Evolutionary conservation across 1,140 invertebrate species (phyloP), one percentile per base, ranked within the genome.

Genomic region (Platyura marginata): DNA sequence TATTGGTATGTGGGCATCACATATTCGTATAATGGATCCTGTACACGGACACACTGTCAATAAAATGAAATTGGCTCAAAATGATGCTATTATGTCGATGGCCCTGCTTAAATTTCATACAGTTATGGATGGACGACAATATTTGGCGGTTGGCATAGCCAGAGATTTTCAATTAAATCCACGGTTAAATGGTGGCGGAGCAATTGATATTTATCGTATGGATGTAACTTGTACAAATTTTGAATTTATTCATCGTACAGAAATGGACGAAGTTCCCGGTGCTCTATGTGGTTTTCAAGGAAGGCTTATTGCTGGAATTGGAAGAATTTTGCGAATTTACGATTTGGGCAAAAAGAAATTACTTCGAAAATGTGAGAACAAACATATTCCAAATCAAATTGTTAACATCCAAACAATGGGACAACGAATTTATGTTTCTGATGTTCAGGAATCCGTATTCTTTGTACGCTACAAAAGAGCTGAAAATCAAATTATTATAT

Each of bases 341-440:
- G 95, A 98, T 51, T 76, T 97, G 54, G 96, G 95, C 33, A 94
- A 93, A 54, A 93, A 95, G 59, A 98, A 98, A 62, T 60, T 99
- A 22, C 61, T 99, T 4, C 70, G 92, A 32, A 99, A 99, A 65
- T 98, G 95, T 67, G 96, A 99, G 67, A 98, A 98, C 64, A 93
- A 95, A 75, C 91, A 96, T 64, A 84, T 98, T 63, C 92, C 94
- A 11, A 92, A 97, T 58, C 74, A 84, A 39, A 89, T 99, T 43
- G 81, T 91, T 1, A 84, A 84, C 45, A 92, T 99, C 42, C 84
- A 93, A 57, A 80, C 89, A 0, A 80, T 93, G 51, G 92, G 94
- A 1, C 82, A 92, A 54, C 73, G 96, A 39, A 85, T 99, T 21
- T 90, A 87, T 54, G 94, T 94, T 0, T 79, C 84, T 0, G 96